Conservation (phyloP, 2,113 vertebrate species). For the Cephalopterus ornatus region DNA sequence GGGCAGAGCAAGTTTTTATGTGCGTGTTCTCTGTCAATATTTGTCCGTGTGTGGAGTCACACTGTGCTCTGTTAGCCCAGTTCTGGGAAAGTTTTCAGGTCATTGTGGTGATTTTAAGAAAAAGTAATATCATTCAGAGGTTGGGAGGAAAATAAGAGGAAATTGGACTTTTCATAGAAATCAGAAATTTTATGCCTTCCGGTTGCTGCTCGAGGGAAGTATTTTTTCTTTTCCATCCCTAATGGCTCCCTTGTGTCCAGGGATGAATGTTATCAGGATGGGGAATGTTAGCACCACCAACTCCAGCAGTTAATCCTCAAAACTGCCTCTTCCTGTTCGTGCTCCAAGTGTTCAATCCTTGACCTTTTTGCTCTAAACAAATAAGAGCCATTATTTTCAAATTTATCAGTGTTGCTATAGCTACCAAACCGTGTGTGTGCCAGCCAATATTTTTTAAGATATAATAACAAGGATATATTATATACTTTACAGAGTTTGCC, state of each 20-base stretch:
- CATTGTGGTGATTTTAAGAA: not conserved
- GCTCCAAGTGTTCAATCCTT: not conserved
- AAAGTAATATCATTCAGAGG: not conserved
- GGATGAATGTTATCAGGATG: not conserved
- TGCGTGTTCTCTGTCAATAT: not conserved
- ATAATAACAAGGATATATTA: not conserved
- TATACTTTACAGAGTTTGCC: not conserved
- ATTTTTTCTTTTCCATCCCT: not conserved
- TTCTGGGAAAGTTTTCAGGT: not conserved
- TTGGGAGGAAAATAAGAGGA: not conserved
- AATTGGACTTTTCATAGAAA: not conserved
- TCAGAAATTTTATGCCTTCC: not conserved
- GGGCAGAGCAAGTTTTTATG: not conserved
- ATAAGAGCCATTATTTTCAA: not conserved
- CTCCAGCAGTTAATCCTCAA: not conserved
- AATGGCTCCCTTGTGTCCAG: not conserved
- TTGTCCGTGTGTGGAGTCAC: not conserved
- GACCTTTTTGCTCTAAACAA: not conserved
- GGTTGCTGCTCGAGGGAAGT: not conserved
- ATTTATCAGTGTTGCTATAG: conserved; percentile 13
- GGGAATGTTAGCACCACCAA: not conserved
- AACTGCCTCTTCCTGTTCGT: not conserved
- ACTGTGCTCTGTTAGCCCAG: not conserved
- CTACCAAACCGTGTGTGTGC: not conserved
- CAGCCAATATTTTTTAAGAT: not conserved